A percentile compares a stretch with the other conserved stretches of the same genome.
Conservation (phyloP, 2,888 invertebrate genomes). For the Brachypterus glaber region DNA sequence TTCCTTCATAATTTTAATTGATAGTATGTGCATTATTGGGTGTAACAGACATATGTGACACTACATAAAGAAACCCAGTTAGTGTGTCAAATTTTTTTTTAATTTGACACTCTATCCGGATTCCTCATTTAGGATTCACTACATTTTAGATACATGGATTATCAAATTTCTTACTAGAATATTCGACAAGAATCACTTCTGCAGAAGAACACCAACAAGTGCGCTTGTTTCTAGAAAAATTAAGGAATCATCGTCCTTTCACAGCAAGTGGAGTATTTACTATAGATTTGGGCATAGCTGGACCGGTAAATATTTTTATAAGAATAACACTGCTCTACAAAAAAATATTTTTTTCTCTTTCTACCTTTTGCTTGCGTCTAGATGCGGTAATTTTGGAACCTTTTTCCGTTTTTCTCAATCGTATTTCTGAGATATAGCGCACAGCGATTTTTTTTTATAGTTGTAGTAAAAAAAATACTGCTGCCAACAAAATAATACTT, state of each 20-base stretch:
- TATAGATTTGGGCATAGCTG: constrained; percentile 36
- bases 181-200: constrained; percentile 33
- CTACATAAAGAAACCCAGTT: no score
- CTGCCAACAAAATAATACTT: no score
- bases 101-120: no score
- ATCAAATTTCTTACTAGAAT: constrained; percentile 35
- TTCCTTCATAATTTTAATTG: no score
- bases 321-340: background rate
- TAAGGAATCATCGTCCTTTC: constrained; percentile 34
- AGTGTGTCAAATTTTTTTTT: no score
- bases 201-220: constrained; percentile 36
- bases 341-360: background rate
- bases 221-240: constrained; percentile 37
- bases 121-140: no score
- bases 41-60: no score
- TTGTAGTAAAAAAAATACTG: no score
- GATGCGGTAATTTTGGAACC: constrained; percentile 3
- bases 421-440: no score
- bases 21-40: no score
- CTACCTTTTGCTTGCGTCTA: background rate
- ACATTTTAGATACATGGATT: constrained; percentile 33
- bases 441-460: no score
- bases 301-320: constrained; percentile 33
- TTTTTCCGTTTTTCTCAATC: no score
- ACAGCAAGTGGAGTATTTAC: constrained; percentile 38